Evolutionary conservation across 2,113 vertebrate species (phyloP), one percentile per base, ranked within the genome.

Genomic region (Casuarius casuarius): DNA sequence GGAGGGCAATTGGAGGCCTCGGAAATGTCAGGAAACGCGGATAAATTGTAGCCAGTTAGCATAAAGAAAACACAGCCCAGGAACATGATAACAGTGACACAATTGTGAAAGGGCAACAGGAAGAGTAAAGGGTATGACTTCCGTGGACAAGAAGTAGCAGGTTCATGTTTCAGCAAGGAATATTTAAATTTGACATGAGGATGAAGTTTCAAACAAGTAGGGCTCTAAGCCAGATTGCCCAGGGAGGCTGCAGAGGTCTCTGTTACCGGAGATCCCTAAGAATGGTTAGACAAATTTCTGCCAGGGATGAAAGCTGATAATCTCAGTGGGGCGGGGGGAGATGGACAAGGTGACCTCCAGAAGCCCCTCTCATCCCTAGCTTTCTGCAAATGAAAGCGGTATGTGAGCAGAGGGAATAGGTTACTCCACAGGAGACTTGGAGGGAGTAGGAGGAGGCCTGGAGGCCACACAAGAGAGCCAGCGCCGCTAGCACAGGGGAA

Each of bases 81-180:
- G n/a, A 59, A 42, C 0, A 0, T 3, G 26, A 3, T 17, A 83
- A 59, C n/a, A 61, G 62, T 38, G 38, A 33, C 31, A 29, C 52
- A 33, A 56, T n/a, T 67, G 61, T 44, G 42, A 65, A 76, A 88
- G 25, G 63, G 59, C 63, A 42, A 28, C 23, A 19, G 56, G 40
- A n/a, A 33, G 12, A 38, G 51, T 62, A 72, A 78, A 42, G 20
- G 42, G 29, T n/a, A 75, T 12, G 42, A 29, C 44, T 79, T 95
- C 38, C 58, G 28, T 44, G 40, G 74, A 44, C 82, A 38, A 22
- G 28, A 58, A 68, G 33, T 23, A 77, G 8, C 28, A 49, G 33
- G 23, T 44, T 59, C 23, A 18, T 1, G 1, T 87, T 83, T 86
- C 79, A 28, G 35, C 29, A 70, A 23, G 44, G 67, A 80, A 40